Base-by-base conservation (phyloP, 2,888 invertebrate genomes). In the Parasteatoda lunata region DNA sequence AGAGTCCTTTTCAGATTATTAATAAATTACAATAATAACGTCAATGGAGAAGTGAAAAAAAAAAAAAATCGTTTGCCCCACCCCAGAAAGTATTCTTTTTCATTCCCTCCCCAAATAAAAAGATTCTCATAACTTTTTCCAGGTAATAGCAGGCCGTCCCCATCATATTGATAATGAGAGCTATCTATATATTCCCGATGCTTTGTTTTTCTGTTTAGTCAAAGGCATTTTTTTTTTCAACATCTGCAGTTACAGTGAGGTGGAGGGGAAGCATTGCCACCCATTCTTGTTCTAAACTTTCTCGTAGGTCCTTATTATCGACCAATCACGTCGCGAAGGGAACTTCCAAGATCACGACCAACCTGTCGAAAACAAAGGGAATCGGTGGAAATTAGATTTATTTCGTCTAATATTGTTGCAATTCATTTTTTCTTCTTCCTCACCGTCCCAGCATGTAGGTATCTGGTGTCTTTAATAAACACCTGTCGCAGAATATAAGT, bases 21-120 rank as follows among this genome's bases (percentile, higher is more conserved):
- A 86, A 86, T 77, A 86, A 80, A 86, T 80, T 80, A 84, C 79
- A 80, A 86, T 80, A 80, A 80, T 77, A 81, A 71, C 71, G 71
- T 45, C 79, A 86, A 80, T 68, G 66, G 8, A 69, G 69, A 77
- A 51, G 51, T 48, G 30, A 72, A 72, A 77, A 9, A 64, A 72
- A 77, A 9, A 64, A 52, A 48, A 76, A 78, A 15, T n/a, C 66
- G 15, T 47, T 64, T 49, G 30, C 77, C 68, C 66, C 49, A 5
- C 8, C 68, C 52, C 51, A 13, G 59, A 65, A 8, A 76, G 8
- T 8, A 45, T 11, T 72, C 59, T 45, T 71, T n/a, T 71, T 71
- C 11, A 54, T 73, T 4, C 47, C 47, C 51, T 66, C n/a, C n/a
- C n/a, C 59, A n/a, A 59, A n/a, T 59, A 59, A 13, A 64, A 47